A percentile compares a stretch with the other conserved stretches of the same genome.
Evolutionary conservation across 1,140 invertebrate genomes (phyloP).

Genomic region (Drosophila lacertosa): DNA sequence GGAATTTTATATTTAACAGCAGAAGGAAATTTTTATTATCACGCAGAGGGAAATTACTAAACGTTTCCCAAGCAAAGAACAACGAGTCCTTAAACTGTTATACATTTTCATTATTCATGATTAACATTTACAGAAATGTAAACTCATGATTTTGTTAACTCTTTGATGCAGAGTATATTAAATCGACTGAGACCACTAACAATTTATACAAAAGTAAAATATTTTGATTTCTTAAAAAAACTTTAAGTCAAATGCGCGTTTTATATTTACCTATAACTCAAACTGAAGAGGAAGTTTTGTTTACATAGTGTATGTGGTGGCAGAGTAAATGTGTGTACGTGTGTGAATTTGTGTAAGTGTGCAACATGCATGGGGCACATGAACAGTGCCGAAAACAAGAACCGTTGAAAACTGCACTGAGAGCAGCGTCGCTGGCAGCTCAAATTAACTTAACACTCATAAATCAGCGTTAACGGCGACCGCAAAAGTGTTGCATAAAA

Average conservation of each 20-base stretch:
- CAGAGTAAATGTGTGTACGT: neutral
- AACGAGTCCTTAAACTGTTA: no score
- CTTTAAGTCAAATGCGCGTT: constrained; percentile 66
- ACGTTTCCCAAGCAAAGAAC: no score
- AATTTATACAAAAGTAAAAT: no score
- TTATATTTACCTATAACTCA: constrained; percentile 74
- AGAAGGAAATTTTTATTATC: neutral
- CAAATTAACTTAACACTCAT: constrained; percentile 81
- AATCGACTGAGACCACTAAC: no score
- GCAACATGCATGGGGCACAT: constrained; percentile 64
- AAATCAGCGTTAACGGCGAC: constrained; percentile 79
- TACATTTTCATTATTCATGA: no score
- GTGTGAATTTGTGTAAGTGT: constrained; percentile 36
- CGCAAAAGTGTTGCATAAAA: constrained; percentile 78
- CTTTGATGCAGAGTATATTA: no score
- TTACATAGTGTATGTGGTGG: constrained; percentile 43
- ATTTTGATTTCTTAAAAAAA: constrained; percentile 20
- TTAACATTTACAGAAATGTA: no score
- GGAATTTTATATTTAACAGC: no score
- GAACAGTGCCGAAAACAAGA: constrained; percentile 41
- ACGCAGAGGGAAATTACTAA: no score
- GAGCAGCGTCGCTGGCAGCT: constrained; percentile 43
- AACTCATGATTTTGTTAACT: no score
- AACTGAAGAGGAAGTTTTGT: constrained; percentile 50
- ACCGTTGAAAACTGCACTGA: constrained; percentile 25